Evolutionary conservation across 2,797 vertebrate species (phyloP).

Genomic region (Lacerta viridis): DNA sequence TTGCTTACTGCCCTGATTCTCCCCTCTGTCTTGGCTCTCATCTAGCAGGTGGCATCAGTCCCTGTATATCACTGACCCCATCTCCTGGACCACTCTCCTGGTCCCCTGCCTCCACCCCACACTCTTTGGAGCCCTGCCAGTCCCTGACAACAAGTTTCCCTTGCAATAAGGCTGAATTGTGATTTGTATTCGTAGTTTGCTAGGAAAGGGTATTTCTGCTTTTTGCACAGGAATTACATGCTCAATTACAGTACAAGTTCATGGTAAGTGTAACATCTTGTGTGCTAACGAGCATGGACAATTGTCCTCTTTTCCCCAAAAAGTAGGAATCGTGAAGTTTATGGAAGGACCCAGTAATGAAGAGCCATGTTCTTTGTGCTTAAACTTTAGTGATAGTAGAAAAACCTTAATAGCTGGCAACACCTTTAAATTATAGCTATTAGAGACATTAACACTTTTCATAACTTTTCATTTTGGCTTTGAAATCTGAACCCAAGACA

Average conservation of each 20-base stretch:
- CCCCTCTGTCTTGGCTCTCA: no score
- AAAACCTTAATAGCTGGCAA: neutral
- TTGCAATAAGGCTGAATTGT: neutral
- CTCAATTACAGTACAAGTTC: conserved; percentile 27
- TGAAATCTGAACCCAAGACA: conserved; percentile 22
- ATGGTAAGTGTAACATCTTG: conserved; percentile 16
- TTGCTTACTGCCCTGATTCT: no score
- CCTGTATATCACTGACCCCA: no score
- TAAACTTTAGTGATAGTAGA: conserved; percentile 13
- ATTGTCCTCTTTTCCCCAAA: neutral
- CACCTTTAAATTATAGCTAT: conserved; percentile 37
- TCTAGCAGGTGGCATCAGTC: no score
- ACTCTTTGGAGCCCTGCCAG: no score
- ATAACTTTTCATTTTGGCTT: conserved; percentile 18
- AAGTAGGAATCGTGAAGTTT: conserved; percentile 30
- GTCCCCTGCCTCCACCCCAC: no score
- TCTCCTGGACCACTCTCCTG: no score
- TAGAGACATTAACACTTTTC: neutral
- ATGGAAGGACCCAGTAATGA: conserved; percentile 41
- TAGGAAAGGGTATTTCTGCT: neutral
- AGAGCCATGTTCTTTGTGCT: conserved; percentile 7
- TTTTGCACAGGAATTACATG: neutral
- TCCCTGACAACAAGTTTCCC: neutral
- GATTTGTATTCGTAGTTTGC: neutral
- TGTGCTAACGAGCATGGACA: conserved; percentile 15